Percentiles rank a stretch among this genome's conserved stretches.
phyloP scores from a whole-genome alignment of 2,888 invertebrate genomes.

The Trissolcus japonicus region DNA sequence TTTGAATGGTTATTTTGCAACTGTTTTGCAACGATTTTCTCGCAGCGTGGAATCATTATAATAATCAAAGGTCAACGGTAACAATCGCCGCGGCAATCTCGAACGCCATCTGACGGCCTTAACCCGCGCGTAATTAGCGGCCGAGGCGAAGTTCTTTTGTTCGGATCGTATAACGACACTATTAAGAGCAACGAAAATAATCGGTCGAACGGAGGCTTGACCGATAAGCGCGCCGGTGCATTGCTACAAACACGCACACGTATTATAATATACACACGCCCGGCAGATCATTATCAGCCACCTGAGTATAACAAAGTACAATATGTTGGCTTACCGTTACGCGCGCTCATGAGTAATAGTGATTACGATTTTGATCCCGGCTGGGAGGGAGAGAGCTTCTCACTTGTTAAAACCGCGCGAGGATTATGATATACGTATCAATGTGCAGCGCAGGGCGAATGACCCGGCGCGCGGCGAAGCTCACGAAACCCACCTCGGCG shows the following conservation, averaged over 20 bases:
- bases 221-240: slow-evolving; percentile 41
- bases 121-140: slow-evolving; percentile 3
- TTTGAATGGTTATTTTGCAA: slow-evolving; percentile 4
- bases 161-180: slow-evolving; percentile 18
- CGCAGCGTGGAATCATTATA: not conserved
- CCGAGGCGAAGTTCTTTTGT: slow-evolving; percentile 5
- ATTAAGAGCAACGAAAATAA: slow-evolving; percentile 38
- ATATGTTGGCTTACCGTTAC: slow-evolving; percentile 21
- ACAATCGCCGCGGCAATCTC: slow-evolving; percentile 2
- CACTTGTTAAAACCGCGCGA: slow-evolving; percentile 46
- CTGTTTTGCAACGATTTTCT: slow-evolving; percentile 5
- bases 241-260: slow-evolving; percentile 38
- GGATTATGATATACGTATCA: slow-evolving; percentile 56
- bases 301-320: slow-evolving; percentile 22
- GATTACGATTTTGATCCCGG: slow-evolving; percentile 44
- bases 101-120: slow-evolving; percentile 8
- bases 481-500: slow-evolving; percentile 43
- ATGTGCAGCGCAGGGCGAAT: slow-evolving; percentile 51
- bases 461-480: slow-evolving; percentile 48
- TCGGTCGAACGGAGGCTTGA: slow-evolving; percentile 21
- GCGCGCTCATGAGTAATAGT: slow-evolving; percentile 39
- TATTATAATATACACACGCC: slow-evolving; percentile 13
- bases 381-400: slow-evolving; percentile 15
- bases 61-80: slow-evolving; percentile 9
- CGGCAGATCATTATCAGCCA: too few species aligned